Evolutionary conservation across 2,797 vertebrate genomes (phyloP), one percentile per base, ranked within the genome.

Genomic region (Phalanger gymnotis): DNA sequence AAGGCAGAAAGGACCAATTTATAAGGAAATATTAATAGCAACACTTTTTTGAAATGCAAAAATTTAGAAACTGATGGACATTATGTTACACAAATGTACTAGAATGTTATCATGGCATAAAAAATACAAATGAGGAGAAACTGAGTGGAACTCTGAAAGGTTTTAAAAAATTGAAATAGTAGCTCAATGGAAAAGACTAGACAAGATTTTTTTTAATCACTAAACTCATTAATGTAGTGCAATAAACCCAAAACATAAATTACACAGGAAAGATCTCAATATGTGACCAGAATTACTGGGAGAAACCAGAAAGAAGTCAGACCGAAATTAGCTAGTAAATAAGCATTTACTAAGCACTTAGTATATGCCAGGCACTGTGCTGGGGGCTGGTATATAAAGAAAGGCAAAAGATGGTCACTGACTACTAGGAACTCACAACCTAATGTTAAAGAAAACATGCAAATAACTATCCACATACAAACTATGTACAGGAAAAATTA

Each of bases 81-180:
- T 40, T 73, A 31, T n/a, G 14, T 40, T 73, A 19, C 16, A 73
- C 40, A 34, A 73, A 40, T 73, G 61, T n/a, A 73, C n/a, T 7
- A 22, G 34, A 73, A 73, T n/a, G 40, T 66, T 66, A n/a, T 61
- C 3, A 66, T 27, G 40, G 19, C 19, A 81, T 81, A 16, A 92
- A 53, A 92, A 92, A 92, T n/a, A n/a, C n/a, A 25, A 87, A 66
- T 90, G 53, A 22, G 19, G 11, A 10, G 92, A 95, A 95, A 94
- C 57, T 94, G 54, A 53, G 1, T 4, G 28, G 5, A 19, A 4
- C 30, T 90, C 94, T 95, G 5, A 94, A 95, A 2, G 14, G 10
- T 22, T 47, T 47, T 40, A 1, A 13, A 40, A 66, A 66, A 66
- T 16, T n/a, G 16, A 19, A 66, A 66, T 73, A 40, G 16, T 73